Base-by-base conservation (phyloP, 2,888 invertebrate genomes). In the Lasiommata megera region DNA sequence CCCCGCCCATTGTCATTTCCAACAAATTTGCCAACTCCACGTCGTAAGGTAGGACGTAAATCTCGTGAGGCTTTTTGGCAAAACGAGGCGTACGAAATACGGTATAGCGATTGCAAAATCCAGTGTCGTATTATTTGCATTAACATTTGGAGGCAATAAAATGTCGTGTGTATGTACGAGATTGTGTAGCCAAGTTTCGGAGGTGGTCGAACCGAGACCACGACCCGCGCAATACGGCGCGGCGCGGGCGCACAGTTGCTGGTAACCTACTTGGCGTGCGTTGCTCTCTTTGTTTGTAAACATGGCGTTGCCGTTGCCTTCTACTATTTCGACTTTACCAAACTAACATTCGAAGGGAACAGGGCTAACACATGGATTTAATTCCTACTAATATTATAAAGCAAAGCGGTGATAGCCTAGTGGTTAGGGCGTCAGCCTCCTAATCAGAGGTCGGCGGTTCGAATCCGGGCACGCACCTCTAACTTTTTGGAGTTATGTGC, bases 281-380 rank as follows among this genome's bases (percentile, higher is more conserved):
- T 91, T 91, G 90, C 86, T 91, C 91, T 88, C 82, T 84, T 89
- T 91, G 91, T 91, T 91, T 89, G 87, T 90, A 91, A 91, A 91
- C 91, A 91, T 82, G 84, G 80, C 84, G 79, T 74, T 79, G 77
- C 67, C 70, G 72, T 66, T 69, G 59, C 60, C 64, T 62, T 60
- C 60, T 56, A 67, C 71, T 12, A 54, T 53, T 57, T 65, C 67
- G 63, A 68, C 67, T 67, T 68, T 63, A 64, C 58, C 61, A 37
- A 38, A 60, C 37, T 58, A 9, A 14, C 3, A 23, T 41, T n/a
- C 6, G 11, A 41, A 23, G 23, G 23, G 23, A 23, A 23, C 5
- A 5, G 23, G 23, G 3, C 23, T 23, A 23, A 23, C 5, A 23
- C 3, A 23, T 23, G 23, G 23, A 23, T 23, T 23, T 5, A 23